Evolutionary conservation across 2,888 invertebrate genomes (phyloP), one percentile per base, ranked within the genome.

Genomic region (Cataglyphis rosenhaueri): DNA sequence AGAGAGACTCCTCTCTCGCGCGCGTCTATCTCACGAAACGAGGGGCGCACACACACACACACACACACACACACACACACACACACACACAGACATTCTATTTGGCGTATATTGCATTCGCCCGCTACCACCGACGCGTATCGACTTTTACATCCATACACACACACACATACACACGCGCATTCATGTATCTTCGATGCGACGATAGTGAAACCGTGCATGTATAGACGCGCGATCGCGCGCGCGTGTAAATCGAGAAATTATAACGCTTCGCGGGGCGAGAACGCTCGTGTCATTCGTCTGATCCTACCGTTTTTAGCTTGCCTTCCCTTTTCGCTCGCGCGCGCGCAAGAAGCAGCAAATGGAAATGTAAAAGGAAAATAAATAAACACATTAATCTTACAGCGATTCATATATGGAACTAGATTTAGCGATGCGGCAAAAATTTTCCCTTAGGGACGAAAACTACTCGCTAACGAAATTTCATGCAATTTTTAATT

Each of bases 221-320:
- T 81, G 59, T 74, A 73, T 81, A 81, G 75, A 81, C 52, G 62
- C 81, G 75, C 75, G 57, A 79, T 79, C 74, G 57, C 62, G 75
- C 57, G 74, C 81, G 74, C 75, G 74, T 64, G 52, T 81, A 62
- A 64, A 62, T 62, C 62, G 76, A 64, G 81, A 74, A 81, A 64
- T 81, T 74, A 68, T 81, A 81, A 81, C 81, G 73, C 38, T 81
- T 61, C 71, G 59, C 44, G 44, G 71, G 71, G 71, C 78, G 44
- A 52, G n/a, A 79, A 79, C 64, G 71, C 29, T 68, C 76, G 76
- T 68, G 68, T 44, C 52, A 71, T 79, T 71, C 44, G 32, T 44
- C 57, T 9, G 44, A 35, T 44, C n/a, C 10, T 29, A 41, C 38
- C 38, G 21, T 41, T 71, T 61, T 25, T 18, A 71, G 44, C 59